Evolutionary conservation across 2,888 invertebrate species (phyloP), one percentile per base, ranked within the genome.

Genomic region (Thyatira batis): DNA sequence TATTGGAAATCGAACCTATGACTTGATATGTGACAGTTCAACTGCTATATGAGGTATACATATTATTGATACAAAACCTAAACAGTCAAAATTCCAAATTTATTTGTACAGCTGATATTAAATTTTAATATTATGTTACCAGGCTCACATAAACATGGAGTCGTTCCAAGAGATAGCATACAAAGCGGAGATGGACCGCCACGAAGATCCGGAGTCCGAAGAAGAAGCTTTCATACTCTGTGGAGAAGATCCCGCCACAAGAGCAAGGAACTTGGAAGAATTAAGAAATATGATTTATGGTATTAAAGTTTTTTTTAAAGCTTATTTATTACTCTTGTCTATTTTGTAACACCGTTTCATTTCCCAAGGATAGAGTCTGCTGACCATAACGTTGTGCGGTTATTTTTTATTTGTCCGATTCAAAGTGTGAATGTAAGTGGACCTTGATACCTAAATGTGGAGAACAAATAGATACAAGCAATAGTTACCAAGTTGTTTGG

Each of bases 231-330:
- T 75, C 60, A 63, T 76, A 49, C 71, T 87, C 0, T 89, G 89
- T 28, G 85, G 70, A 17, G 90, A 91, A 59, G 82, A 82, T 17
- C 70, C 77, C 0, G 71, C 67, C 3, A 78, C 73, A 50, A 80
- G 78, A 49, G 57, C 57, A 3, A 69, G 68, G 51, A 75, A 67
- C 30, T 76, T 89, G 33, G 69, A 77, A 33, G 85, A 87, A 54
- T 76, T 91, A 1, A 74, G 88, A 52, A 76, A 72, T 46, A 76
- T 89, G 73, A 85, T 89, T 62, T 89, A 93, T 72, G 93, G 93
- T 87, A n/a, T n/a, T n/a, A n/a, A n/a, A n/a, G n/a, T n/a, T 20
- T 27, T n/a, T 4, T 20, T 21, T 20, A 44, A 10, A 20, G 44
- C 5, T 2, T 10, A 20, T 4, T 2, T 20, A 20, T 0, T 21